Evolutionary conservation across 2,797 vertebrate species (phyloP).

Genomic region (Leontocebus nigricollis): DNA sequence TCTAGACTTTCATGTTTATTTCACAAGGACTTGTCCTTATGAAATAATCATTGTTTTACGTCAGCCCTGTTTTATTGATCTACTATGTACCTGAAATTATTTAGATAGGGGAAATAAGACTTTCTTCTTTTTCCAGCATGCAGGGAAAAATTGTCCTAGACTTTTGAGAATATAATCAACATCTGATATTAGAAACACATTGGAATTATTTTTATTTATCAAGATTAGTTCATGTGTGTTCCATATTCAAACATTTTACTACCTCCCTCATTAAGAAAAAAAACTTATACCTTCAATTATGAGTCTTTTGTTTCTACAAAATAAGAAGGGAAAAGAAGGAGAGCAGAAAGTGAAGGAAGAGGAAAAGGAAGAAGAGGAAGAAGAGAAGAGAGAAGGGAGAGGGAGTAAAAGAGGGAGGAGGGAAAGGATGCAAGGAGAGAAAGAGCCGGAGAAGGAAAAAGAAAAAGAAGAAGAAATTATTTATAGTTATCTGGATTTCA

Average conservation of each 20-base stretch:
- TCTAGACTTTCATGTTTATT: conserved; percentile 72
- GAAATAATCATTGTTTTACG: conserved; percentile 65
- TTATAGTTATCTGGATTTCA: background rate
- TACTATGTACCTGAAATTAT: conserved; percentile 70
- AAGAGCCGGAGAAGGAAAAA: background rate
- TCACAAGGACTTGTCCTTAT: conserved; percentile 70
- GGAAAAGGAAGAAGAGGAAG: background rate
- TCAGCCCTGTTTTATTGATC: conserved; percentile 53
- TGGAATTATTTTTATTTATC: conserved; percentile 47
- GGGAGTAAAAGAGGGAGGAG: background rate
- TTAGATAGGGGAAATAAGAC: conserved; percentile 35
- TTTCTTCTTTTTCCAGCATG: conserved; percentile 38
- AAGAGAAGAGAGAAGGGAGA: background rate
- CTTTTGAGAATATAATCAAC: conserved; percentile 47
- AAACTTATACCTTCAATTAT: background rate
- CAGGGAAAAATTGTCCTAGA: conserved; percentile 10
- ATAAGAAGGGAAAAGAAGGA: background rate
- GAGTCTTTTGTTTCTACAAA: conserved; percentile 34
- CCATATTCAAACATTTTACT: conserved; percentile 13
- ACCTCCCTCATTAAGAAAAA: background rate
- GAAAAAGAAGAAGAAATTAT: background rate
- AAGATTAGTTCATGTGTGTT: conserved; percentile 37
- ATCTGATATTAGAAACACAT: conserved; percentile 48
- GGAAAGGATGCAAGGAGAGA: background rate
- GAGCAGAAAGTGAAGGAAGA: background rate